A percentile compares a stretch with the other conserved stretches of the same genome.
Evolutionary conservation across 1,140 invertebrate genomes (phyloP).

Genomic region (Philotrypesis tridentata): DNA sequence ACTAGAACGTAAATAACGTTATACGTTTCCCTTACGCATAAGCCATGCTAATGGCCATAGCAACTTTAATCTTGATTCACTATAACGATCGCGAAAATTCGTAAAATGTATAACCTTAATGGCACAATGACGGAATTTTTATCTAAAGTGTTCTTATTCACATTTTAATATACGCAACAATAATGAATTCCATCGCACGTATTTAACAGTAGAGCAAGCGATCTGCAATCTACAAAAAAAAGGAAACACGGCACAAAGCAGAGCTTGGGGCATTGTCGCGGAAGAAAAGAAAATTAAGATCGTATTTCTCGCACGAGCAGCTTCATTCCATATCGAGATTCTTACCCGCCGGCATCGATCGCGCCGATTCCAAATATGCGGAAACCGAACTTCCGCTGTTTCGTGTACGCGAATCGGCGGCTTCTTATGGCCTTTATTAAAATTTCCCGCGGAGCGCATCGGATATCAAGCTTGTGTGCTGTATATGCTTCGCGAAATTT

Average conservation of each 20-base stretch:
- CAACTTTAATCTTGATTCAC: neutral
- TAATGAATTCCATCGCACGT: too few relatives aligned
- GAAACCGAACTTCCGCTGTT: neutral
- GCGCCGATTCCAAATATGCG: neutral
- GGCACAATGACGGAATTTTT: too few relatives aligned
- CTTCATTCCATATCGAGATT: neutral
- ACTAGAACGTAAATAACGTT: neutral
- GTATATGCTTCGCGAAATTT: too few relatives aligned
- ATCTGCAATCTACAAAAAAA: too few relatives aligned
- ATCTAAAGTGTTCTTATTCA: too few relatives aligned
- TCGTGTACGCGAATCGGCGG: neutral
- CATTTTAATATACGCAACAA: too few relatives aligned
- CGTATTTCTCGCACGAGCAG: slow-evolving; percentile 6
- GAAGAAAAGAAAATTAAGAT: slow-evolving; percentile 16
- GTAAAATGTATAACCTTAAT: too few relatives aligned
- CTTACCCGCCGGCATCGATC: neutral
- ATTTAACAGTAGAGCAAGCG: too few relatives aligned
- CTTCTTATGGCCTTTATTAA: slow-evolving; percentile 13
- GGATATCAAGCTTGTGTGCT: too few relatives aligned
- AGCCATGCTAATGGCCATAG: neutral
- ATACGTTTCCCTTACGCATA: neutral
- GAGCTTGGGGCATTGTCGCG: too few relatives aligned
- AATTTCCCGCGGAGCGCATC: slow-evolving; percentile 4
- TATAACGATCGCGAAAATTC: too few relatives aligned
- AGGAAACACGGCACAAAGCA: too few relatives aligned